Percentiles rank a stretch among this genome's conserved stretches.
phyloP scores from a whole-genome alignment of 2,888 invertebrate genomes.

The Watsonalla binaria region DNA sequence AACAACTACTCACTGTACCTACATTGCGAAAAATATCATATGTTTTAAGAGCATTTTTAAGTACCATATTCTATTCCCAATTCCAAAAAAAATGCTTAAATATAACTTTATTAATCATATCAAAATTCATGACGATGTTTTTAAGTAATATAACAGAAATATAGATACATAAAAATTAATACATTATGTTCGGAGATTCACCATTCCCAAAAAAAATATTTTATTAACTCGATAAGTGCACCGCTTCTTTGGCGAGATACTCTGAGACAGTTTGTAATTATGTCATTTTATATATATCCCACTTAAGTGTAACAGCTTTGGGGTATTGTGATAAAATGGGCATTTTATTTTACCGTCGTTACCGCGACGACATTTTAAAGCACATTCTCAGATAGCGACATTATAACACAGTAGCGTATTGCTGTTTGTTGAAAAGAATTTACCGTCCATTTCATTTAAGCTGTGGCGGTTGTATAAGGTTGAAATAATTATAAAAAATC shows the following conservation, averaged over 20 bases:
- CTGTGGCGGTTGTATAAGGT: background rate
- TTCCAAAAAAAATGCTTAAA: too few relatives aligned
- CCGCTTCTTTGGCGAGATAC: background rate
- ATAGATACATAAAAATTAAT: too few relatives aligned
- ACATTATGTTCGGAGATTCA: too few relatives aligned
- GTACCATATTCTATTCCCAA: too few relatives aligned
- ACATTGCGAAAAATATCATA: constrained; percentile 17
- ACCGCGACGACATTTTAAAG: constrained; percentile 30
- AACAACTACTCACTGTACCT: constrained; percentile 13
- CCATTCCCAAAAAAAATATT: too few relatives aligned
- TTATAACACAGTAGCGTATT: constrained; percentile 41
- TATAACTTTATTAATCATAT: too few relatives aligned
- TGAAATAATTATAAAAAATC: too few relatives aligned
- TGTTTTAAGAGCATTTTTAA: too few relatives aligned
- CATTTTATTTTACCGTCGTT: constrained; percentile 27
- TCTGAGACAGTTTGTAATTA: background rate
- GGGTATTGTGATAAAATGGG: constrained; percentile 5
- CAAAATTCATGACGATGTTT: too few relatives aligned
- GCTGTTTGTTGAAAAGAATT: constrained; percentile 21
- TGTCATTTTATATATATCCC: constrained; percentile 4
- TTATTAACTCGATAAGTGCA: background rate
- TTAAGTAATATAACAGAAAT: too few relatives aligned
- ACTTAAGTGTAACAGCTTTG: constrained; percentile 4
- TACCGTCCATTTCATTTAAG: constrained; percentile 23
- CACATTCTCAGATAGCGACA: constrained; percentile 23